Evolutionary conservation across 2,888 invertebrate genomes (phyloP).

Genomic region (Oscheius sp.): DNA sequence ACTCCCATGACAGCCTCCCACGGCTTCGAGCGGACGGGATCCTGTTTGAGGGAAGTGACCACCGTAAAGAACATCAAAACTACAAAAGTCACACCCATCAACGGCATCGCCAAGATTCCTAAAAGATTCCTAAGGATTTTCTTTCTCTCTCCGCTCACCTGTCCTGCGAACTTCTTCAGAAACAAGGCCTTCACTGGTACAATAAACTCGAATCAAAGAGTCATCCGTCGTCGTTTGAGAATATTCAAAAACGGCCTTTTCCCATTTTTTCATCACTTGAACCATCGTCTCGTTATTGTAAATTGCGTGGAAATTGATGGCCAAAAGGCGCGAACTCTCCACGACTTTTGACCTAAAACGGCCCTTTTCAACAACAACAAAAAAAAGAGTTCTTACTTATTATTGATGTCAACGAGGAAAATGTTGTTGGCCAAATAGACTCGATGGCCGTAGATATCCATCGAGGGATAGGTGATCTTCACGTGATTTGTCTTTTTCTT

Average conservation of each 20-base stretch:
- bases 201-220: constrained; percentile 58
- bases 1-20: constrained; percentile 68
- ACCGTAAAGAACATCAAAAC: constrained; percentile 67
- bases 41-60: constrained; percentile 57
- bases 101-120: constrained; percentile 66
- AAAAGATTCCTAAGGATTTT: constrained; percentile 8
- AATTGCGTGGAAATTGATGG: constrained; percentile 69
- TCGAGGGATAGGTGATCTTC: constrained; percentile 68
- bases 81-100: constrained; percentile 65
- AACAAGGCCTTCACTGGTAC: constrained; percentile 67
- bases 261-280: constrained; percentile 67
- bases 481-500: constrained; percentile 56
- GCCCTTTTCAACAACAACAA: neutral
- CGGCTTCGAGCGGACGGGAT: constrained; percentile 59
- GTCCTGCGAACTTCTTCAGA: constrained; percentile 68
- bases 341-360: constrained; percentile 59
- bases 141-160: no score
- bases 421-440: constrained; percentile 70
- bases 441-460: constrained; percentile 69
- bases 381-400: constrained; percentile 45
- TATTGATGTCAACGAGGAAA: constrained; percentile 64
- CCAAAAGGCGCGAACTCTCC: constrained; percentile 60
- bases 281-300: constrained; percentile 61
- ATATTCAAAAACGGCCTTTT: constrained; percentile 63
- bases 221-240: constrained; percentile 56